Evolutionary conservation across 2,888 invertebrate genomes (phyloP).

Genomic region (Pyrochroa serraticornis): DNA sequence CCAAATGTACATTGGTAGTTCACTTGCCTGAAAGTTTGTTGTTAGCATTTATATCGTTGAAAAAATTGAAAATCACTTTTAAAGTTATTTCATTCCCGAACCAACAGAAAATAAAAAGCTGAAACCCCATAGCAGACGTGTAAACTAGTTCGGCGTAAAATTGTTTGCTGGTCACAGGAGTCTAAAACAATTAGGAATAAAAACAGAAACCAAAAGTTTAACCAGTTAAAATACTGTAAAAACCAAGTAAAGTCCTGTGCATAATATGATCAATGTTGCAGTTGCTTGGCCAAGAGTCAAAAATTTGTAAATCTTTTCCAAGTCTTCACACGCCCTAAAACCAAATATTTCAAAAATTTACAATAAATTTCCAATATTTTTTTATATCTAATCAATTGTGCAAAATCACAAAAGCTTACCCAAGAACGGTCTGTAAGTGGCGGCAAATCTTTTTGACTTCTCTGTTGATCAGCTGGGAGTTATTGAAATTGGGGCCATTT

Average conservation of each 20-base stretch:
- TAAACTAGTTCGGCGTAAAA: slow-evolving; percentile 51
- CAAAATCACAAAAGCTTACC: too few species aligned
- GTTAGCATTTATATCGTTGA: too few species aligned
- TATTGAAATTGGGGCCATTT: slow-evolving; percentile 20
- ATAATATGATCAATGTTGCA: slow-evolving; percentile 51
- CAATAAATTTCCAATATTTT: too few species aligned
- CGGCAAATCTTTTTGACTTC: slow-evolving; percentile 48
- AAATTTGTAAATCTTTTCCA: slow-evolving; percentile 47
- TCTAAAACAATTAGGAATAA: slow-evolving; percentile 34
- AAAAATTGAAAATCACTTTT: slow-evolving; percentile 39
- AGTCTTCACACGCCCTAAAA: slow-evolving; percentile 44
- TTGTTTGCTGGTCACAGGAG: slow-evolving; percentile 47
- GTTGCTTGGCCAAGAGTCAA: slow-evolving; percentile 49
- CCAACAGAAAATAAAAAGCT: slow-evolving; percentile 46
- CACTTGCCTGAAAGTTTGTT: slow-evolving; percentile 46
- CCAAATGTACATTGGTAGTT: slow-evolving; percentile 48
- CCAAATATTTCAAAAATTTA: too few species aligned
- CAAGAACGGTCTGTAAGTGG: slow-evolving; percentile 48
- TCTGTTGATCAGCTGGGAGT: slow-evolving; percentile 31
- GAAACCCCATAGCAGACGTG: slow-evolving; percentile 50
- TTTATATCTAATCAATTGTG: too few species aligned
- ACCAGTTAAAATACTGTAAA: slow-evolving; percentile 45
- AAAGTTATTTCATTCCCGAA: slow-evolving; percentile 53
- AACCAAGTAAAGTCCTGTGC: slow-evolving; percentile 50
- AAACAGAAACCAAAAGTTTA: slow-evolving; percentile 7